Evolutionary conservation across 2,113 vertebrate species (phyloP), one percentile per base, ranked within the genome.

Genomic region (Heptranchias perlo): DNA sequence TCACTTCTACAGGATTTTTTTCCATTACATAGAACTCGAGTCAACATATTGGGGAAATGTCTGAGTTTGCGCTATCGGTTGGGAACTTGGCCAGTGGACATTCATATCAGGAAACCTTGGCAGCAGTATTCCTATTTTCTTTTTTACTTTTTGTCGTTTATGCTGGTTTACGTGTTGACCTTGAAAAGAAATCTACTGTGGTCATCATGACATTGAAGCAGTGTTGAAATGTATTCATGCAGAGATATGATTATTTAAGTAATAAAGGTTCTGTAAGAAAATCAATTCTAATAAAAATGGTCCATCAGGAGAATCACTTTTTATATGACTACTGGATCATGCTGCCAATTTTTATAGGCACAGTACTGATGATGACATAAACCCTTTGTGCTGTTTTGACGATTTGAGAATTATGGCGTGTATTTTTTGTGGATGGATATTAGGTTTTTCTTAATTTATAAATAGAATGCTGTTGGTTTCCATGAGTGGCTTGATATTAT

Each of bases 271-370:
- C 62, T 69, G 23, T 67, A 52, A 52, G 44, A 95, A 95, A 95
- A 95, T 95, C 94, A 95, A 95, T 95, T 95, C 44, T 67, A 67
- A 95, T 95, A 95, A 95, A 95, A 95, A 28, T 49, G n/a, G 44
- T 52, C 94, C 94, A 95, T 95, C 64, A 69, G 21, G 49, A 69
- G 64, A 95, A 95, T 49, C 94, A 95, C 64, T 25, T 95, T 95
- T 95, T 67, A 95, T 69, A 69, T 95, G 94, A 69, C 39, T 65
- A 65, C 44, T 95, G 44, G 64, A 95, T 95, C 94, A 62, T 62
- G 14, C 89, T 92, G 89, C 89, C 89, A 95, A 95, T 95, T 67
- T 95, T 95, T 95, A 95, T 95, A 69, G 94, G 69, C 21, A 67
- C 47, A 35, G 94, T 67, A 49, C 94, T 69, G 94, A 95, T 95